Conservation (phyloP, 1,140 invertebrate genomes). For the Drosophila ogumai region DNA sequence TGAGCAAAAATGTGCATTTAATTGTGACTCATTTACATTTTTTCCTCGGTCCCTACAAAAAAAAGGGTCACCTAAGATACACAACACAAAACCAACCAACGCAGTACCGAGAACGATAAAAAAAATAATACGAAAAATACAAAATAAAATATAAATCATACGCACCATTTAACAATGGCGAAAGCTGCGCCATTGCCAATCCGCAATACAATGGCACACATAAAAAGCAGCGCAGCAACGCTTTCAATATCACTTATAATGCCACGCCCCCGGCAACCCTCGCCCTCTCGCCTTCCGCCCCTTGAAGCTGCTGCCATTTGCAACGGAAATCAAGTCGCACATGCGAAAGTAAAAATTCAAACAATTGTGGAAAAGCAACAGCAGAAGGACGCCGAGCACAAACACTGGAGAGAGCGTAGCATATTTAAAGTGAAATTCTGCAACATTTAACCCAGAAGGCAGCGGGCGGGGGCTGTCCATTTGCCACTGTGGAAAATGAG, state of each 20-base stretch:
- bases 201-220: slow-evolving; percentile 74
- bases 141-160: slow-evolving; percentile 82
- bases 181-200: slow-evolving; percentile 64
- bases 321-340: slow-evolving; percentile 82
- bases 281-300: not conserved
- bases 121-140: slow-evolving; percentile 47
- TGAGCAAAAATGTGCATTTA: slow-evolving; percentile 60
- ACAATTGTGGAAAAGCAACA: slow-evolving; percentile 51
- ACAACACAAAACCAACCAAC: slow-evolving; percentile 17
- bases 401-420: slow-evolving; percentile 24
- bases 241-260: slow-evolving; percentile 82
- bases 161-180: slow-evolving; percentile 79
- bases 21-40: slow-evolving; percentile 63
- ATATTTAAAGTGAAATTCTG: slow-evolving; percentile 71
- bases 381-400: slow-evolving; percentile 14
- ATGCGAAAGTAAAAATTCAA: slow-evolving; percentile 82
- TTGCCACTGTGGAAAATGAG: slow-evolving; percentile 11
- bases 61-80: slow-evolving; percentile 25
- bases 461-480: slow-evolving; percentile 2
- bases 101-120: slow-evolving; percentile 41
- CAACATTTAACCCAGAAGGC: slow-evolving; percentile 66
- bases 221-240: slow-evolving; percentile 62
- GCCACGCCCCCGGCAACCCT: slow-evolving; percentile 21
- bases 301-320: slow-evolving; percentile 64
- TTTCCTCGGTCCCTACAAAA: slow-evolving; percentile 19